Conservation (phyloP, 1,140 invertebrate species). For the Penaeus indicus region DNA sequence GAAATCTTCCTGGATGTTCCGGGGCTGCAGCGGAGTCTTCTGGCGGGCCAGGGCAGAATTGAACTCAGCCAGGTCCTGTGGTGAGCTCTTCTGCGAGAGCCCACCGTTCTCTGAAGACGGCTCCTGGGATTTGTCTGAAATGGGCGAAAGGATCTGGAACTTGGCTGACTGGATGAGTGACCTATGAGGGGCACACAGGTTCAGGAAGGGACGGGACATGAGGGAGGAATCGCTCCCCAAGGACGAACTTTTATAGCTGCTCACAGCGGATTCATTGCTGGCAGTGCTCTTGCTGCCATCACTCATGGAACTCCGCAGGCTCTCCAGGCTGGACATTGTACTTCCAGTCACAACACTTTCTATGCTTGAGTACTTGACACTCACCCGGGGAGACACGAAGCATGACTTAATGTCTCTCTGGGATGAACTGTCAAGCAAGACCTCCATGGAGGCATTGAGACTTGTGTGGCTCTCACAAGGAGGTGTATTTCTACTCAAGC, state of each 20-base stretch:
- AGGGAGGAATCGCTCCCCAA: conserved; percentile 71
- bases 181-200: conserved; percentile 63
- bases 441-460: conserved; percentile 74
- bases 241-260: conserved; percentile 71
- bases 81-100: conserved; percentile 57
- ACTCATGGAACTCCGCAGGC: conserved; percentile 83
- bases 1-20: conserved; percentile 66
- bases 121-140: conserved; percentile 90
- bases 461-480: conserved; percentile 80
- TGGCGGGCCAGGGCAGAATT: conserved; percentile 80
- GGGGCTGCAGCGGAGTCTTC: conserved; percentile 79
- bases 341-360: conserved; percentile 87
- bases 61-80: conserved; percentile 65
- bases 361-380: conserved; percentile 83
- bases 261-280: conserved; percentile 75
- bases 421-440: conserved; percentile 72
- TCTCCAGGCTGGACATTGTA: conserved; percentile 80
- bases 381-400: conserved; percentile 71
- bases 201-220: conserved; percentile 74
- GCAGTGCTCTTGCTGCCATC: conserved; percentile 53
- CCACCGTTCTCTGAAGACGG: conserved; percentile 70
- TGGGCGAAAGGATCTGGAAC: conserved; percentile 87
- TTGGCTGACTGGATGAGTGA: conserved; percentile 75
- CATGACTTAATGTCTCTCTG: conserved; percentile 70
- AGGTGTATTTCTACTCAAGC: conserved; percentile 76